phyloP scores from a whole-genome alignment of 2,113 vertebrate species.

The Leptobrachium leishanense region DNA sequence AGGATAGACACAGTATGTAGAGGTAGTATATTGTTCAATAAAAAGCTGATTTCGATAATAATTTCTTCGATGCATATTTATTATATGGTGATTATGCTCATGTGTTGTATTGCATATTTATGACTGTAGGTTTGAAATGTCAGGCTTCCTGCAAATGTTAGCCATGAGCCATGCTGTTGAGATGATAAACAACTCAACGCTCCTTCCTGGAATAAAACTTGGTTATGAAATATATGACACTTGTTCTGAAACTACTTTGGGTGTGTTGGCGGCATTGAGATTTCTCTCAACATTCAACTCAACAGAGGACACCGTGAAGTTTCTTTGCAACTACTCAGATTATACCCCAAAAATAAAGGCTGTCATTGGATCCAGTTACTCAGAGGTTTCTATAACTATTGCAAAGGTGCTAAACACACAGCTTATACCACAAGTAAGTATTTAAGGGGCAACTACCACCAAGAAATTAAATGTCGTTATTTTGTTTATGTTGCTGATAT shows the following conservation, averaged over 20 bases:
- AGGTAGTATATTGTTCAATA: too few relatives aligned
- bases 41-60: too few relatives aligned
- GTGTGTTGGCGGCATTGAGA: constrained; percentile 69
- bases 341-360: constrained; percentile 66
- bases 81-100: too few relatives aligned
- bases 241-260: constrained; percentile 77
- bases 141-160: constrained; percentile 68
- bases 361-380: constrained; percentile 72
- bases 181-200: constrained; percentile 73
- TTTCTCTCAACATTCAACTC: constrained; percentile 66
- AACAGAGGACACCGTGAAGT: constrained; percentile 52
- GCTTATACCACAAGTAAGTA: constrained; percentile 80
- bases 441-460: background rate
- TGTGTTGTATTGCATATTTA: background rate
- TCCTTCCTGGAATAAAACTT: constrained; percentile 73
- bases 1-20: too few relatives aligned
- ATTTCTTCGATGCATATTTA: too few relatives aligned
- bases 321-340: constrained; percentile 62
- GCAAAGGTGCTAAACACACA: constrained; percentile 78
- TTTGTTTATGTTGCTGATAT: too few relatives aligned
- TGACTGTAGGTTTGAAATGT: constrained; percentile 70
- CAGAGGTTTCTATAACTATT: constrained; percentile 79
- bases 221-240: constrained; percentile 83
- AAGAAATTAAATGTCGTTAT: too few relatives aligned
- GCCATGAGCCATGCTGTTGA: constrained; percentile 83